Percentiles rank a stretch among this genome's conserved stretches.
These are phyloP conservation scores for Montifringilla adamsi DNA, from an alignment of 2,113 vertebrate species.

Conservation along the genomic window DNA sequence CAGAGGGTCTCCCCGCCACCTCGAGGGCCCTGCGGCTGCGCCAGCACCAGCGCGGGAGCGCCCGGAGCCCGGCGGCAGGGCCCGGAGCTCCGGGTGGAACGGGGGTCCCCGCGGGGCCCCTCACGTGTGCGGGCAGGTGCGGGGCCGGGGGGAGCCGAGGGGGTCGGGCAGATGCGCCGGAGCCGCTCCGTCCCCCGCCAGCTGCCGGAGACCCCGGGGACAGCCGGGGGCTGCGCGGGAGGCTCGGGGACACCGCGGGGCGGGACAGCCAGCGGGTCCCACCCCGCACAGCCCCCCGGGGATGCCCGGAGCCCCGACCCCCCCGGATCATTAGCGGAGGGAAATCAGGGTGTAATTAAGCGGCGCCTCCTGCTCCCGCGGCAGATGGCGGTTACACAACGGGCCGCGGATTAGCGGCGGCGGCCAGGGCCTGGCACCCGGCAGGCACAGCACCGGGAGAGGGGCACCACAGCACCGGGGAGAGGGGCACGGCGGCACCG, in stretches of 20 bases:
- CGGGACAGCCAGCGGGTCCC: neutral
- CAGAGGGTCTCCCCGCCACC: too few species aligned
- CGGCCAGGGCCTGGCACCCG: neutral
- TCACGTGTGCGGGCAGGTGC: neutral
- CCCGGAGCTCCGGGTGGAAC: fast-evolving
- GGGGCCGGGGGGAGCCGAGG: neutral
- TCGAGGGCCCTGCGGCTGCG: neutral
- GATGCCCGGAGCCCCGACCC: neutral
- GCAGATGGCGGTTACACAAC: slow-evolving; percentile 10
- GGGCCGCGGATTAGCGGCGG: neutral
- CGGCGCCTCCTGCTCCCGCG: neutral
- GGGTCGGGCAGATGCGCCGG: neutral
- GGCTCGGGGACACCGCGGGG: neutral
- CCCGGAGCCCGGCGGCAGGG: neutral
- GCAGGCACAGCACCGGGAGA: neutral
- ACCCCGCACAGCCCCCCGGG: neutral
- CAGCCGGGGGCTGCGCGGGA: neutral
- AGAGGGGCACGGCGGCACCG: too few species aligned
- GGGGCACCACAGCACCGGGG: too few species aligned
- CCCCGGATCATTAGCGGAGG: neutral
- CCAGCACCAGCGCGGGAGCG: neutral
- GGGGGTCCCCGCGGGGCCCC: neutral
- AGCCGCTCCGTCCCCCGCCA: neutral
- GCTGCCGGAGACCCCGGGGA: neutral
- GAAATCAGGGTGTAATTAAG: neutral